Conservation (phyloP, 1,140 invertebrate genomes). For the Temnothorax curvispinosus region DNA sequence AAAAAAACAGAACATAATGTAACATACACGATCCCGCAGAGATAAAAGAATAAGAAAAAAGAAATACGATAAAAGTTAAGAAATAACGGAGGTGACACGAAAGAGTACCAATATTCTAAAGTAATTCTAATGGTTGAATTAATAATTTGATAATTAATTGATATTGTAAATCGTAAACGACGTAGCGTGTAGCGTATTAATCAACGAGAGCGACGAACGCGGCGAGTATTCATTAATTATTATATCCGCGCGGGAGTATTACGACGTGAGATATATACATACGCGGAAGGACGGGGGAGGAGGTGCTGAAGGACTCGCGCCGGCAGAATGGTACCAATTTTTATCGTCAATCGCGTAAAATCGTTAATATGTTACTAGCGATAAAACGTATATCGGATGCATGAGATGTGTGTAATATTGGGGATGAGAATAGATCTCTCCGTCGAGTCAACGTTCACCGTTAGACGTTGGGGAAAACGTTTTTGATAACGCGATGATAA, state of each 20-base stretch:
- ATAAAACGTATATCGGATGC: slow-evolving; percentile 6
- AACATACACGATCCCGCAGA: slow-evolving; percentile 36
- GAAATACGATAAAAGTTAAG: slow-evolving; percentile 59
- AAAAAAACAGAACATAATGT: slow-evolving; percentile 52
- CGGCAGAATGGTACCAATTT: slow-evolving; percentile 49
- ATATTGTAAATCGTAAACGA: slow-evolving; percentile 85
- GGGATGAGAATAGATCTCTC: slow-evolving; percentile 20
- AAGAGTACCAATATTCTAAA: slow-evolving; percentile 86
- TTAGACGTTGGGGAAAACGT: neutral
- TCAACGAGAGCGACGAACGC: slow-evolving; percentile 77
- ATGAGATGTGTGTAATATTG: slow-evolving; percentile 2
- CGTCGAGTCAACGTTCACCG: neutral
- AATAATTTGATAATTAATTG: slow-evolving; percentile 86
- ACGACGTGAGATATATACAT: slow-evolving; percentile 15
- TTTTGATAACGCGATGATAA: slow-evolving; percentile 1
- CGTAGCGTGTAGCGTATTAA: slow-evolving; percentile 83
- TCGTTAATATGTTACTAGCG: slow-evolving; percentile 44
- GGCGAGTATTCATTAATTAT: slow-evolving; percentile 67
- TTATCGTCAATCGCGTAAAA: slow-evolving; percentile 79
- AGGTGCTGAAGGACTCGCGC: slow-evolving; percentile 12
- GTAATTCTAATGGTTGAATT: slow-evolving; percentile 86
- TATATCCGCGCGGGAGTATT: slow-evolving; percentile 25
- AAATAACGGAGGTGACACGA: slow-evolving; percentile 71
- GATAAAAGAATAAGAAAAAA: slow-evolving; percentile 49
- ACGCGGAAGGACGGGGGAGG: slow-evolving; percentile 45